Evolutionary conservation across 92 coral and sea anemone species (phyloP).

Genomic region (Siderastrea radians): DNA sequence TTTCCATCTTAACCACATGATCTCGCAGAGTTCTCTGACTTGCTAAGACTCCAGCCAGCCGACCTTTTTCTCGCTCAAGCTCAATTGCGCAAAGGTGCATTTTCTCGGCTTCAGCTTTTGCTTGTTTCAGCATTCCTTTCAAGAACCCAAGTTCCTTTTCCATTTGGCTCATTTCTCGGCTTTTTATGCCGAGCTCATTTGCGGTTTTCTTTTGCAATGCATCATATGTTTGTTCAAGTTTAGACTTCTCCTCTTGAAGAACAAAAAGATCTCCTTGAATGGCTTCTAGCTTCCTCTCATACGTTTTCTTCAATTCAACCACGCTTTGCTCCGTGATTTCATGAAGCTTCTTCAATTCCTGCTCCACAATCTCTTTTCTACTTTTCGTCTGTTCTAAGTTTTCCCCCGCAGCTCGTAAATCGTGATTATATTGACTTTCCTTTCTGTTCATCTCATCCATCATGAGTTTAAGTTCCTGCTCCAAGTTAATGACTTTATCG

Average conservation of each 20-base stretch:
- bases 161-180: conserved; percentile 42
- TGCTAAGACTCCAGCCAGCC: conserved; percentile 78
- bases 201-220: conserved; percentile 10
- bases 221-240: conserved; percentile 13
- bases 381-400: conserved; percentile 31
- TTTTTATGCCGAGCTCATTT: conserved; percentile 34
- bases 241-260: conserved; percentile 53
- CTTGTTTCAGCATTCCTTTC: conserved; percentile 53
- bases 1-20: conserved; percentile 80
- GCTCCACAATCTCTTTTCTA: conserved; percentile 56
- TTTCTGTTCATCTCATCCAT: conserved; percentile 59
- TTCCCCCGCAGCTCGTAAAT: conserved; percentile 48
- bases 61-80: conserved; percentile 87
- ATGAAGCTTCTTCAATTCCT: conserved; percentile 61
- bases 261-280: conserved; percentile 41
- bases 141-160: conserved; percentile 56
- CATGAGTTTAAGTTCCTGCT: conserved; percentile 74
- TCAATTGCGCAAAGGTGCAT: conserved; percentile 77
- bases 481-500: conserved; percentile 68
- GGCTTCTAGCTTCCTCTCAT: conserved; percentile 52
- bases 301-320: conserved; percentile 52
- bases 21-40: conserved; percentile 83
- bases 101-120: conserved; percentile 67
- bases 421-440: conserved; percentile 46
- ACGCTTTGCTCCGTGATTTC: conserved; percentile 50